Conservation (phyloP, 2,113 vertebrate species). For the Labeo catla region DNA sequence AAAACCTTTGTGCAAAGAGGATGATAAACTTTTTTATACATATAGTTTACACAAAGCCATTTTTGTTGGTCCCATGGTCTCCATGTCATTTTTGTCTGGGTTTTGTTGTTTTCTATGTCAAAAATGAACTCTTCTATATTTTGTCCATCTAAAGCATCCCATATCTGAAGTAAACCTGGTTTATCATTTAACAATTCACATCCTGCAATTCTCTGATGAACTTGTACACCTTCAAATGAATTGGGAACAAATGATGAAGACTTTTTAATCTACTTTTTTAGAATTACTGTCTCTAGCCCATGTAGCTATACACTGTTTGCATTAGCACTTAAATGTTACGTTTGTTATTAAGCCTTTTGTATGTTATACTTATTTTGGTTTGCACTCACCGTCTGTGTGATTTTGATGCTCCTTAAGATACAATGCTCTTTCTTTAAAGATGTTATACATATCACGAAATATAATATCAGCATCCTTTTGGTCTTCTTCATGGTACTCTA, state of each 20-base stretch:
- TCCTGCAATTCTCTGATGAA: background rate
- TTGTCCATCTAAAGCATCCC: conserved; percentile 4
- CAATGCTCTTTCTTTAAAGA: no score
- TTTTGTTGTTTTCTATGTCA: background rate
- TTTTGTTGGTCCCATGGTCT: background rate
- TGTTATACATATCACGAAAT: background rate
- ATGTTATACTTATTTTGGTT: no score
- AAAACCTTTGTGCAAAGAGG: background rate
- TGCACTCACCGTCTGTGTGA: no score
- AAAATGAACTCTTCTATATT: background rate
- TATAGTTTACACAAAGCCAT: background rate
- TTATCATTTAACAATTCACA: background rate
- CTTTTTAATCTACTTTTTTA: no score
- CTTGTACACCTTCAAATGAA: background rate
- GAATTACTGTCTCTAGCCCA: no score
- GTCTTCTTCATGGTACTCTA: no score
- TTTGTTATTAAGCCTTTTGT: no score
- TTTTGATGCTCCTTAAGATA: no score
- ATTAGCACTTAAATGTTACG: no score
- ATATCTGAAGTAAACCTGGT: background rate
- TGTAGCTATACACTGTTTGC: no score
- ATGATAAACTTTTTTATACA: background rate
- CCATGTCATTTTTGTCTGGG: background rate
- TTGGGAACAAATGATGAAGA: background rate
- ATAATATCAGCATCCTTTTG: background rate